Percentiles rank a stretch among this genome's conserved stretches.
phyloP scores from a whole-genome alignment of 1,140 invertebrate genomes.

The Tyrophagus putrescentiae region DNA sequence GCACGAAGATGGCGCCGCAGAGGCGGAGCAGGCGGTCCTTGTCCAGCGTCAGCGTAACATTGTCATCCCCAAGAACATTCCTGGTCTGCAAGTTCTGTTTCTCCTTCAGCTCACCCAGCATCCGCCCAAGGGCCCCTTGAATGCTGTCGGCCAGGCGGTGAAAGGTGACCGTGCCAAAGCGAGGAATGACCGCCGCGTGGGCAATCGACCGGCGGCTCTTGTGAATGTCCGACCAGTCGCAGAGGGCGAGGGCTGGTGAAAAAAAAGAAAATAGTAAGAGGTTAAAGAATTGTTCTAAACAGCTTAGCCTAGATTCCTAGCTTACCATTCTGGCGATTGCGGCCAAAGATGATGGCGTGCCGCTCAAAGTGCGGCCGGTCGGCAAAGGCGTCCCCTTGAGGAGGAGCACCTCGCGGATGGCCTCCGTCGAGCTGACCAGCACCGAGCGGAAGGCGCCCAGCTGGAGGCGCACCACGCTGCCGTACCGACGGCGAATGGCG shows the following conservation, averaged over 20 bases:
- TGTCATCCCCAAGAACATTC: not conserved
- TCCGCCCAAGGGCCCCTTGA: conserved; percentile 25
- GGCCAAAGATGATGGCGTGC: conserved; percentile 47
- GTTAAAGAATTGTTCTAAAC: not conserved
- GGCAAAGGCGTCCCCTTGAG: conserved; percentile 59
- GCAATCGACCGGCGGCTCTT: conserved; percentile 58
- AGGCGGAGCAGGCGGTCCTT: not conserved
- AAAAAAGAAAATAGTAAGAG: not conserved
- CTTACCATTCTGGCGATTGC: conserved; percentile 55
- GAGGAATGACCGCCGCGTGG: conserved; percentile 55
- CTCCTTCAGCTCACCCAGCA: conserved; percentile 15
- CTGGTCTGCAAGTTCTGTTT: not conserved
- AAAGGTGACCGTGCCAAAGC: conserved; percentile 47
- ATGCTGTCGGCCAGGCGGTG: conserved; percentile 31
- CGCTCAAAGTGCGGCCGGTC: conserved; percentile 61
- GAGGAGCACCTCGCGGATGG: conserved; percentile 61
- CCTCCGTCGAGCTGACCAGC: conserved; percentile 54
- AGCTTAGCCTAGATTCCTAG: conserved; percentile 27
- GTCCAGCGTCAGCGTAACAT: not conserved
- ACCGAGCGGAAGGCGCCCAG: conserved; percentile 53
- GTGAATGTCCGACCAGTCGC: conserved; percentile 67
- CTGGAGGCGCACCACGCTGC: conserved; percentile 54
- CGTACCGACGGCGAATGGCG: conserved; percentile 49
- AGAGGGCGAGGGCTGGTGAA: conserved; percentile 57
- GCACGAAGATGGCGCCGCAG: not conserved